Base-by-base conservation (phyloP, 2,888 invertebrate species). In the Acronicta aceris region DNA sequence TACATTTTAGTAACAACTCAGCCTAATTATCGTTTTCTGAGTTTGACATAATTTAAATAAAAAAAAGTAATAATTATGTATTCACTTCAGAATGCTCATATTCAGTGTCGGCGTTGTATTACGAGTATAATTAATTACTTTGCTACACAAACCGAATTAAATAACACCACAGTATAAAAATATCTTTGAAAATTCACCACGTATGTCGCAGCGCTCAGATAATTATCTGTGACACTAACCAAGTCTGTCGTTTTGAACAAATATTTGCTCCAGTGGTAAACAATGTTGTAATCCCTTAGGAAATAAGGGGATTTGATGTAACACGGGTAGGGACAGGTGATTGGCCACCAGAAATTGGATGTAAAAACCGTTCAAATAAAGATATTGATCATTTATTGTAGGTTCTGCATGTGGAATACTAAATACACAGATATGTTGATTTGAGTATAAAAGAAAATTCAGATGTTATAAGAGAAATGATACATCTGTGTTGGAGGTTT, bases 251-350 rank as follows among this genome's bases (percentile, higher is more conserved):
- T 49, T 66, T 54, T 65, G 67, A 60, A 51, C 77, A 81, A 81
- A 83, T 64, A 78, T 81, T 76, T 72, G 50, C 43, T 33, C 33
- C 42, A 50, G 41, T 59, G 57, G 74, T 74, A 74, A 76, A 78
- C 79, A 79, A 71, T 65, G 59, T 41, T 65, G 50, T 79, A 82
- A 81, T 86, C 89, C 86, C 88, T 1, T 10, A 85, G 88, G 89
- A 89, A 89, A 89, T 89, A 86, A 87, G 78, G 74, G 81, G 82
- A 81, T 85, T 84, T 82, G 77, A 81, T 78, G 69, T 80, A 79
- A 78, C 78, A 53, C 42, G 64, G 71, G 72, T 61, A 58, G 71
- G 59, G 78, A 78, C 81, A 83, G 81, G 78, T 82, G 82, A 85
- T 83, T 82, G 81, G 81, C 67, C 76, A 65, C 67, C 70, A 71